Base-by-base conservation (phyloP, 1,140 invertebrate genomes). In the Hirudo medicinalis region DNA sequence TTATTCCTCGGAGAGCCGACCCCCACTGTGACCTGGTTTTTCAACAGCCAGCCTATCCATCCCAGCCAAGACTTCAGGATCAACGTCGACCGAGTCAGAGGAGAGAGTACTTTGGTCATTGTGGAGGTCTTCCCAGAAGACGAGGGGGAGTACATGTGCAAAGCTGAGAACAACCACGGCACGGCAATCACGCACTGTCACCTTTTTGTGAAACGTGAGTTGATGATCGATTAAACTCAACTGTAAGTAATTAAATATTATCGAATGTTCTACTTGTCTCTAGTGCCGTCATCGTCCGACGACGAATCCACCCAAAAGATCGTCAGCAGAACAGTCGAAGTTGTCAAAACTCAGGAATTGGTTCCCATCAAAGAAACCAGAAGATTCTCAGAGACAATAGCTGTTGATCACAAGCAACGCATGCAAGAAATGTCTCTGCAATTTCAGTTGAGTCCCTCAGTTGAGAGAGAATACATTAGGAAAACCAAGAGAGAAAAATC, bases 71-170 rank as follows among this genome's bases (percentile, higher is more conserved):
- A 80, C 66, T 80, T 81, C 74, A 76, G 80, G 69, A 79, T 81
- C 15, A 75, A 69, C 19, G 76, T 80, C 22, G 78, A 82, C 71
- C 73, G 76, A 55, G 72, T 75, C 36, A 76, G 74, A 63, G 76
- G 76, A 20, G 76, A 77, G 55, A 79, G 78, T 74, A 75, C 77
- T 67, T 75, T 97, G 72, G 86, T 88, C 73, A 92, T 97, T 76
- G 86, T 87, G 66, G 92, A 96, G 87, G 91, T 93, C 36, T 95
- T 94, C 80, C 91, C 92, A 6, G 92, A 95, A 86, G 91, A 95
- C 86, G 87, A 88, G 75, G 93, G 92, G 27, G 87, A 87, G 80
- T 95, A 95, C 80, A 87, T 86, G 70, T 94, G 91, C 73, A 89
- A 88, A 78, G 95, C 94, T 43, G 90, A 87, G 67, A 98, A 97